phyloP scores from a whole-genome alignment of 2,888 invertebrate species.

The Corbicula japonica region DNA sequence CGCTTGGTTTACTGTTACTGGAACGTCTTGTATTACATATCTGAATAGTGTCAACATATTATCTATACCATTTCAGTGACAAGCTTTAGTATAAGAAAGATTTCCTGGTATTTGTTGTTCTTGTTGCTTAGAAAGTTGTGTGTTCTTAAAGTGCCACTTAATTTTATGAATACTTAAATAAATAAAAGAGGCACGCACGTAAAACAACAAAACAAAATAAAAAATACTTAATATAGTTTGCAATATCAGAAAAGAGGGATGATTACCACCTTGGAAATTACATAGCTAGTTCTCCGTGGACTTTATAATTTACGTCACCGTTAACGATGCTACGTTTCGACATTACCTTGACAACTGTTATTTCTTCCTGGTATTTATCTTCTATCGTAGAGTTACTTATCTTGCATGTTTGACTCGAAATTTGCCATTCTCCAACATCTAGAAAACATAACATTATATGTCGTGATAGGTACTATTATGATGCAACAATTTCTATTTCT shows the following conservation, averaged over 20 bases:
- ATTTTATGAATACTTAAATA: no score
- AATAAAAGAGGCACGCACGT: no score
- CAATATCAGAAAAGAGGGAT: not conserved
- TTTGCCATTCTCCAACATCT: conserved; percentile 52
- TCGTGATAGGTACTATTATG: no score
- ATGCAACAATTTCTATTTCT: no score
- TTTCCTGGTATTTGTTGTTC: no score
- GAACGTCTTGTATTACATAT: conserved; percentile 24
- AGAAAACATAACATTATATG: not conserved
- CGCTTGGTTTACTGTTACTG: conserved; percentile 1
- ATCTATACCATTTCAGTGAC: not conserved
- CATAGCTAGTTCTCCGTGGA: not conserved
- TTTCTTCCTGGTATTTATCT: conserved; percentile 13
- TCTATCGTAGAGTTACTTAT: conserved; percentile 14
- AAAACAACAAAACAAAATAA: not conserved
- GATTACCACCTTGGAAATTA: not conserved
- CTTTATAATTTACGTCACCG: no score
- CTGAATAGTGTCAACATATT: conserved; percentile 5
- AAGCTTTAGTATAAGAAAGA: not conserved
- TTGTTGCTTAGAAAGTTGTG: no score
- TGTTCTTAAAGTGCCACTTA: no score
- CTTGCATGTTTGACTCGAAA: conserved; percentile 42
- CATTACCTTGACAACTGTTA: no score
- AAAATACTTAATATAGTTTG: not conserved
- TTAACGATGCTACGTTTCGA: no score